Conservation (phyloP, 2,888 invertebrate genomes). For the Tenthredo distinguenda region DNA sequence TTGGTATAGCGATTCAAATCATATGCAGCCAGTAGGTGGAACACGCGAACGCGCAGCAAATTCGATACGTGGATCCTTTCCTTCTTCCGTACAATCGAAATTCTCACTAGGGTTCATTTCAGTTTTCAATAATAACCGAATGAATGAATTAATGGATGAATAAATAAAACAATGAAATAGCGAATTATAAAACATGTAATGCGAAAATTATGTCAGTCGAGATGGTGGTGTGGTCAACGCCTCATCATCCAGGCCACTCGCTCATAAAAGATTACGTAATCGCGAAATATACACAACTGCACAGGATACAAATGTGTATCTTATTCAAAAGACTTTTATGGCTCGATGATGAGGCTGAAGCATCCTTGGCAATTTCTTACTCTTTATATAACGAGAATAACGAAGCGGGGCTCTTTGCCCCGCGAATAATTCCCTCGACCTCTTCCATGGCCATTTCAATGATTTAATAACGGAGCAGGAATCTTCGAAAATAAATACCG, state of each 20-base stretch:
- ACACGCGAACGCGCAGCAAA: background rate
- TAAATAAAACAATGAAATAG: background rate
- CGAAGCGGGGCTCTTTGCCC: background rate
- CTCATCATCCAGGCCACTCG: slow-evolving; percentile 12
- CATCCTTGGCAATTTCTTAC: background rate
- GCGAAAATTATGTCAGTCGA: slow-evolving; percentile 7
- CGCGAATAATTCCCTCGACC: background rate
- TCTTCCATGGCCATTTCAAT: background rate
- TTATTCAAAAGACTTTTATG: slow-evolving; percentile 18
- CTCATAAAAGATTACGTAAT: slow-evolving; percentile 32
- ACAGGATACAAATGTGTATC: background rate
- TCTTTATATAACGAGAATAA: background rate
- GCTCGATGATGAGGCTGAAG: background rate
- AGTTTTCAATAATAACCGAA: background rate
- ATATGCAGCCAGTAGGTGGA: background rate
- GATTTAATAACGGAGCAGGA: background rate
- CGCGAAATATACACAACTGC: background rate
- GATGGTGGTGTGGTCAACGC: slow-evolving; percentile 10
- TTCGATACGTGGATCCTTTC: background rate
- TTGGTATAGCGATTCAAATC: background rate
- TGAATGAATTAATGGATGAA: background rate
- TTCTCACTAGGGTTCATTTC: background rate
- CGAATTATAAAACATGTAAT: background rate
- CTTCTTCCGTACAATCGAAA: background rate
- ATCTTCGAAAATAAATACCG: background rate